Conservation (phyloP, 2,797 vertebrate genomes). For the Sebastes minor region DNA sequence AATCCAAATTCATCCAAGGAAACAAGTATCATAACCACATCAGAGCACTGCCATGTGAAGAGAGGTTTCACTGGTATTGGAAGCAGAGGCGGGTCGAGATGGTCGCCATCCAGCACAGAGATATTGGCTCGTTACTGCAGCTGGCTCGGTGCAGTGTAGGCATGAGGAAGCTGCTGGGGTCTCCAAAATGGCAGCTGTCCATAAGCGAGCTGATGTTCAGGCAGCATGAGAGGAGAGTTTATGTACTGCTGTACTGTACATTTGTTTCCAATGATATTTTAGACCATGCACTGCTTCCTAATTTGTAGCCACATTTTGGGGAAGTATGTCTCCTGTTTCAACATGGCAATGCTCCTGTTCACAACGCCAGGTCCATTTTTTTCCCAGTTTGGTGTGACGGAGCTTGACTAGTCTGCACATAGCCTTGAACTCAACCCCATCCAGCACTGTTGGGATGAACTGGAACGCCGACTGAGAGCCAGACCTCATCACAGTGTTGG, state of each 20-base stretch:
- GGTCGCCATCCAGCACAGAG: slow-evolving; percentile 30
- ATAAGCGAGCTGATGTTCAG: neutral
- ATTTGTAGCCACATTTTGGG: neutral
- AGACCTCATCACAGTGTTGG: neutral
- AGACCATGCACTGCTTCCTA: neutral
- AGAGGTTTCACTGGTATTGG: slow-evolving; percentile 31
- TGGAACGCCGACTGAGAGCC: neutral
- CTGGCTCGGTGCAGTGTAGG: slow-evolving; percentile 1
- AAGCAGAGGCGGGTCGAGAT: neutral
- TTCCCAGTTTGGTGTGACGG: neutral
- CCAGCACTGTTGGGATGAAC: neutral
- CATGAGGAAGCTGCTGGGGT: neutral
- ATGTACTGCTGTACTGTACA: neutral
- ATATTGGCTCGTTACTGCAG: slow-evolving; percentile 27
- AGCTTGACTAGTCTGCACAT: neutral
- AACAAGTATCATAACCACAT: neutral
- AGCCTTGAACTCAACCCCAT: neutral
- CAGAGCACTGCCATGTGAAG: neutral
- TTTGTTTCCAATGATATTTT: neutral
- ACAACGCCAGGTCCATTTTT: neutral
- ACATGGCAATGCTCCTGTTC: neutral
- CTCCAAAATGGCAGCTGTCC: slow-evolving; percentile 45
- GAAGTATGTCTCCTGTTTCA: neutral
- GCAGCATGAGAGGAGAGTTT: neutral
- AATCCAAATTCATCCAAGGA: neutral